A percentile compares a stretch with the other conserved stretches of the same genome.
Evolutionary conservation across 2,888 invertebrate species (phyloP).

Genomic region (Lordiphosa andalusiaca): DNA sequence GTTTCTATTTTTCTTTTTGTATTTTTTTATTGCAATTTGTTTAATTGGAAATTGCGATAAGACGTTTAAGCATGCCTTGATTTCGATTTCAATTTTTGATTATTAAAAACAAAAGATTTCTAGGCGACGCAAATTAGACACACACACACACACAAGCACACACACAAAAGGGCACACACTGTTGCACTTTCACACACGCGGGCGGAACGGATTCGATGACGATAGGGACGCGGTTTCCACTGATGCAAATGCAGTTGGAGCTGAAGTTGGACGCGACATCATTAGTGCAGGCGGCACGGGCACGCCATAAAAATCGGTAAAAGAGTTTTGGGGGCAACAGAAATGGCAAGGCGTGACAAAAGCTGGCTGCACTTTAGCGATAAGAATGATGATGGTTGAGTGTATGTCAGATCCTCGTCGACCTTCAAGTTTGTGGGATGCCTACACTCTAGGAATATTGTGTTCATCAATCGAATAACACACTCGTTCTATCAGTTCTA

Average conservation of each 20-base stretch:
- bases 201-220: slow-evolving; percentile 59
- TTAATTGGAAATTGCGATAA: slow-evolving; percentile 30
- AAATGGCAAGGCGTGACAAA: slow-evolving; percentile 27
- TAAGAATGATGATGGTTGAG: slow-evolving; percentile 2
- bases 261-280: slow-evolving; percentile 59
- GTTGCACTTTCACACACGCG: slow-evolving; percentile 21
- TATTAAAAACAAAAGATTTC: slow-evolving; percentile 11
- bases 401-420: slow-evolving; percentile 1
- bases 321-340: slow-evolving; percentile 23
- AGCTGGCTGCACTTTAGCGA: slow-evolving; percentile 22
- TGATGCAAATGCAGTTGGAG: slow-evolving; percentile 13
- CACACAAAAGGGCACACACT: slow-evolving; percentile 19
- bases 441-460: slow-evolving; percentile 20
- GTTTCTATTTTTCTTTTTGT: slow-evolving; percentile 4
- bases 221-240: slow-evolving; percentile 13
- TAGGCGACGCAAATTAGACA: slow-evolving; percentile 59
- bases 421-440: slow-evolving; percentile 27
- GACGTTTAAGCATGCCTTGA: slow-evolving; percentile 10
- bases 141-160: slow-evolving; percentile 36
- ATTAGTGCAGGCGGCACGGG: slow-evolving; percentile 59
- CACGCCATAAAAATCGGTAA: slow-evolving; percentile 39
- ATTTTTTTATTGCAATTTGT: slow-evolving; percentile 30
- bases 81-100: slow-evolving; percentile 29
- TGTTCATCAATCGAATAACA: slow-evolving; percentile 3
- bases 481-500: slow-evolving; percentile 13